Base-by-base conservation (phyloP, 2,888 invertebrate genomes). In the Pristionchus maxplancki region DNA sequence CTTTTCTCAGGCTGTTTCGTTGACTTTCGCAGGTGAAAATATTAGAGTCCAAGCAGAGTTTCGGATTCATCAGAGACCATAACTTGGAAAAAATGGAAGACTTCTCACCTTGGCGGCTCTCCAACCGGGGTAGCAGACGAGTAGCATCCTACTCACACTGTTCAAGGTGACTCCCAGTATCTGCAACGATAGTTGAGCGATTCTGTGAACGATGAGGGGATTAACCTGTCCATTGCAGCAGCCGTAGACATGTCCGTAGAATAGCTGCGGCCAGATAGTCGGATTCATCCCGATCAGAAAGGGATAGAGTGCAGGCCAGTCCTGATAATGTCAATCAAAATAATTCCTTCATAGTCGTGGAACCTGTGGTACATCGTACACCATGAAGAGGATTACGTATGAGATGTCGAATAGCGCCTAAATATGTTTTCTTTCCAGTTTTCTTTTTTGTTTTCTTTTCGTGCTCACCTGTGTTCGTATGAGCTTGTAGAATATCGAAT, bases 391-490 rank as follows among this genome's bases (percentile, higher is more conserved):
- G 9, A 78, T 13, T 4, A 48, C 44, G 78, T 78, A 78, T n/a
- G 78, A n/a, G n/a, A 78, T 78, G 44, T 78, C 78, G 44, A 78
- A 78, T 24, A 78, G n/a, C 2, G 78, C 44, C 78, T 78, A 78
- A 78, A 78, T 17, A 71, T 71, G 44, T 28, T 44, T 28, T 48
- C 40, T 11, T 20, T 24, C 40, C 40, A n/a, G 40, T 58, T 5
- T 6, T 17, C 6, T 58, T 8, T 5, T 24, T 58, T 58, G 11
- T 11, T 58, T 8, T 5, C 6, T 58, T 13, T 6, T 17, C 58
- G 58, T 13, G 15, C 34, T 31, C 28, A 74, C 74, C 74, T 74
- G 74, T 24, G 74, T 74, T 24, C 15, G 37, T 37, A 74, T 74
- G 4, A 74, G 40, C 74, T 74, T 74, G 40, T 74, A 74, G 20